phyloP scores from a whole-genome alignment of 2,113 vertebrate species.

The Oxyura jamaicensis region DNA sequence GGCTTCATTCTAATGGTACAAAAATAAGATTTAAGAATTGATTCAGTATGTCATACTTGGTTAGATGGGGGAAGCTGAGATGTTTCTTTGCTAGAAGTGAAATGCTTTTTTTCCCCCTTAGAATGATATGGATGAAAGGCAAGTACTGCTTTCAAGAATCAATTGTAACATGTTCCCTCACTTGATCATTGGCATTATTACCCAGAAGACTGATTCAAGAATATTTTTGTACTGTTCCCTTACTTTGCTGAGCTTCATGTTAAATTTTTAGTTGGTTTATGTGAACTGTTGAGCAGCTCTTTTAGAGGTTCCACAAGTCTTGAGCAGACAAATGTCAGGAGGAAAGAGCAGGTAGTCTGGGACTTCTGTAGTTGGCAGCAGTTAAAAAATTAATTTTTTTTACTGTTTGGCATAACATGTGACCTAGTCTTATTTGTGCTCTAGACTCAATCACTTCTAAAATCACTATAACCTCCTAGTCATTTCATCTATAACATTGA shows the following conservation, averaged over 20 bases:
- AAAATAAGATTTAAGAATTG: not conserved
- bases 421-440: not conserved
- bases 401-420: not conserved
- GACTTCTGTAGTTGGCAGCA: not conserved
- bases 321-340: not conserved
- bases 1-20: not conserved
- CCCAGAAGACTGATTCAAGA: not conserved
- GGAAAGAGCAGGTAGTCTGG: not conserved
- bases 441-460: not conserved
- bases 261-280: not conserved
- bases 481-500: not conserved
- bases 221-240: no score
- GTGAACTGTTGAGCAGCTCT: not conserved
- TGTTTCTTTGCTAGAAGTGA: not conserved
- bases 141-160: not conserved
- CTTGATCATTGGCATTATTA: not conserved
- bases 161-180: not conserved
- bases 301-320: not conserved
- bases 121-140: not conserved
- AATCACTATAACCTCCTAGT: not conserved
- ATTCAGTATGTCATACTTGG: not conserved
- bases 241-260: not conserved
- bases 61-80: not conserved
- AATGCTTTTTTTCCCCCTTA: not conserved
- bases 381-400: not conserved